A percentile compares a stretch with the other conserved stretches of the same genome.
phyloP scores from a whole-genome alignment of 2,797 vertebrate species.

The Phataginus tetradactyla region DNA sequence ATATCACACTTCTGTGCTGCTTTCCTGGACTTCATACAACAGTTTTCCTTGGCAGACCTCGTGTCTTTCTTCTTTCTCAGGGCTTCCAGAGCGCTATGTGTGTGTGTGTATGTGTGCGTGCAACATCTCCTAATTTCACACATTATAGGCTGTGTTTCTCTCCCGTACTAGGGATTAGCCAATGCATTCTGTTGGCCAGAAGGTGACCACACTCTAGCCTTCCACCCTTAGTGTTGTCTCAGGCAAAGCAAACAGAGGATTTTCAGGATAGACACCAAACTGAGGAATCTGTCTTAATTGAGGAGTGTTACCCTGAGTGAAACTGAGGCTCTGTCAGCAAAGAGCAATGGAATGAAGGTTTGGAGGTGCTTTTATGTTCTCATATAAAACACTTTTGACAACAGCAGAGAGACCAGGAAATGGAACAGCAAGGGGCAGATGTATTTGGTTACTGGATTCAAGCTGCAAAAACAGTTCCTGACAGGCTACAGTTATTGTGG shows the following conservation, averaged over 20 bases:
- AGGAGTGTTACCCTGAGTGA: not conserved
- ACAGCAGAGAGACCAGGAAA: not conserved
- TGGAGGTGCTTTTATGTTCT: not conserved
- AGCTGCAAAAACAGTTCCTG: conserved; percentile 66
- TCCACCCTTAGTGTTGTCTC: not conserved
- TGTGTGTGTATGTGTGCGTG: not conserved
- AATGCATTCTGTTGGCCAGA: not conserved
- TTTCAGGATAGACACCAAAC: not conserved
- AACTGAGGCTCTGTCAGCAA: not conserved
- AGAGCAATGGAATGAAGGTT: not conserved
- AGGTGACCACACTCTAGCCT: not conserved
- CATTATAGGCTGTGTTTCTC: not conserved
- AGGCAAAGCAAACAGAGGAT: not conserved
- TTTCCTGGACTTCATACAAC: not conserved
- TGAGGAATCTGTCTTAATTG: not conserved
- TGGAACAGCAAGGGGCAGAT: not conserved
- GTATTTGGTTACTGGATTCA: conserved; percentile 42
- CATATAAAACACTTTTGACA: not conserved
- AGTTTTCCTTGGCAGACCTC: not conserved
- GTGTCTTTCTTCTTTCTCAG: not conserved
- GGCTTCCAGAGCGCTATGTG: not conserved
- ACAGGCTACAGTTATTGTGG: not conserved
- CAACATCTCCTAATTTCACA: not conserved
- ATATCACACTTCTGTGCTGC: not conserved
- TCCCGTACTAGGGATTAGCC: not conserved